These are phyloP conservation scores for Balaeniceps rex DNA, from an alignment of 2,113 vertebrate species.

Conservation along the genomic window DNA sequence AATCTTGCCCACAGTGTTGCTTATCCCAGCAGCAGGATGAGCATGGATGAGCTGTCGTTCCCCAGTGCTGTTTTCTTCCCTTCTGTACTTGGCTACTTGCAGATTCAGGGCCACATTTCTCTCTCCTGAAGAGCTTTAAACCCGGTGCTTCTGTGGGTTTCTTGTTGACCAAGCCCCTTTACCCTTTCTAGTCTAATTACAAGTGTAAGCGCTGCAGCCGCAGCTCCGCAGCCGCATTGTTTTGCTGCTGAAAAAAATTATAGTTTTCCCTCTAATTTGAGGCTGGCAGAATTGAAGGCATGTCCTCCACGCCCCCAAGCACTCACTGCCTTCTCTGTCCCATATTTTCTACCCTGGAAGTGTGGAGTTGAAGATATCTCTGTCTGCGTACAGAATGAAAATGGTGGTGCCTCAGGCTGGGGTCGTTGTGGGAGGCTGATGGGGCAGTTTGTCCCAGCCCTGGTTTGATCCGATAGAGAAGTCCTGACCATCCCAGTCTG, in stretches of 20 bases:
- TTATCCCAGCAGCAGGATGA: background rate
- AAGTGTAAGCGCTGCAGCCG: background rate
- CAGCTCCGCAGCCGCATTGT: background rate
- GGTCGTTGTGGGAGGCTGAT: fast-evolving
- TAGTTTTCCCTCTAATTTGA: background rate
- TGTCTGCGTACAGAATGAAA: background rate
- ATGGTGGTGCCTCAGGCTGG: background rate
- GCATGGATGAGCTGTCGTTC: background rate
- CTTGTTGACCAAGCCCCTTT: background rate
- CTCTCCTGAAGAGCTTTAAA: background rate
- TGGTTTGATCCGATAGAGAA: background rate
- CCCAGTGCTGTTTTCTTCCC: background rate
- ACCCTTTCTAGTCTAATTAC: background rate
- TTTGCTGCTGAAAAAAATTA: background rate
- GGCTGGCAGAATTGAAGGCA: background rate
- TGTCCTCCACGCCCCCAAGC: background rate
- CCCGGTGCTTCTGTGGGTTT: background rate
- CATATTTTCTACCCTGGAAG: background rate
- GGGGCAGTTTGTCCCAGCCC: background rate
- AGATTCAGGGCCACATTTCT: background rate
- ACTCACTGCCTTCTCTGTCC: background rate
- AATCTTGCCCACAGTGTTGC: background rate
- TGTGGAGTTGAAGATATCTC: background rate
- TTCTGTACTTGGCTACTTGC: background rate
- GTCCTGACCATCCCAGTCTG: background rate